These are phyloP conservation scores for Myotis myotis DNA, from an alignment of 2,797 vertebrate genomes.

Conservation along the genomic window DNA sequence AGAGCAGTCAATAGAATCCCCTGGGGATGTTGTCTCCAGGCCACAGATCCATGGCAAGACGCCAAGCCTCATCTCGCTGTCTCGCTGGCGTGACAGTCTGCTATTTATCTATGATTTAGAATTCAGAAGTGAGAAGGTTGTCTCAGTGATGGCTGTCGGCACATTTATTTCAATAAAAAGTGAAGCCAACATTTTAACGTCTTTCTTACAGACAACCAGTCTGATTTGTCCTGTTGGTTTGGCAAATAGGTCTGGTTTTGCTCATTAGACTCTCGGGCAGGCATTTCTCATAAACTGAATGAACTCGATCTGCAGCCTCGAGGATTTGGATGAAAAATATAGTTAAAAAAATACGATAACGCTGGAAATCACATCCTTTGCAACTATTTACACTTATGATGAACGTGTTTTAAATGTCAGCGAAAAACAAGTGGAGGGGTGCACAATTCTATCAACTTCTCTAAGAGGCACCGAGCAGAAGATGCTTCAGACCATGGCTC, in stretches of 20 bases:
- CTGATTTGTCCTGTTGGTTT: background rate
- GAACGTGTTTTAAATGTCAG: background rate
- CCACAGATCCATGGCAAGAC: background rate
- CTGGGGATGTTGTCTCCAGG: background rate
- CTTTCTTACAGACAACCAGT: slow-evolving; percentile 1
- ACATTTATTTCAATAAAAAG: slow-evolving; percentile 6
- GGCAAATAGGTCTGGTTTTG: background rate
- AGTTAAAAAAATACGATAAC: background rate
- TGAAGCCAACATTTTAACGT: background rate
- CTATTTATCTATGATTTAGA: slow-evolving; percentile 2
- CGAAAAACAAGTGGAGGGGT: background rate
- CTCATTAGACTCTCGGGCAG: background rate
- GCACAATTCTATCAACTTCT: background rate
- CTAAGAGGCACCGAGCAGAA: background rate
- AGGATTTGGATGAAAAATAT: background rate
- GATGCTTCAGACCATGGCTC: accelerated
- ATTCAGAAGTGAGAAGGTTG: slow-evolving; percentile 33
- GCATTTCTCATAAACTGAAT: background rate
- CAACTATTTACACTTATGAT: background rate
- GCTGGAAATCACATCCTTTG: background rate
- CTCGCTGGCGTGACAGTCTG: background rate
- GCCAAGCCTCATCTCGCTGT: background rate
- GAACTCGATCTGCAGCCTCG: background rate
- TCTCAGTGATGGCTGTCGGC: background rate
- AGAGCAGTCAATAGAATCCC: background rate